phyloP scores from a whole-genome alignment of 1,140 invertebrate species.

The Caenorhabditis briggsae region DNA sequence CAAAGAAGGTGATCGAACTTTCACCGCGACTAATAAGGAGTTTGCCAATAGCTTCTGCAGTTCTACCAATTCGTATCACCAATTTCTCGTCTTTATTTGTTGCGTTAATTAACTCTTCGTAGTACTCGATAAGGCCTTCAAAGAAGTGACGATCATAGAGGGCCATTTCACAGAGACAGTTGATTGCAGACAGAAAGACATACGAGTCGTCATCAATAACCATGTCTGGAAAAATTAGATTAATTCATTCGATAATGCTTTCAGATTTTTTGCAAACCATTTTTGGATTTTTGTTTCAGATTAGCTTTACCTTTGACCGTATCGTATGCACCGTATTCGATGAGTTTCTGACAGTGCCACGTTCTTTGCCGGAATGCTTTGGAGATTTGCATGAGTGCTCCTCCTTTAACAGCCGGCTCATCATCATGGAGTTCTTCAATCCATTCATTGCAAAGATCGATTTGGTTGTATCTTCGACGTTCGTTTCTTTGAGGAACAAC shows the following conservation, averaged over 20 bases:
- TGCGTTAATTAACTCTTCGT: background rate
- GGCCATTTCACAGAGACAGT: conserved; percentile 47
- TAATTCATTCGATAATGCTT: background rate
- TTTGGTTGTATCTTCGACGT: conserved; percentile 15
- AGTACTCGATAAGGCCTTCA: background rate
- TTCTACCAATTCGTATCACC: background rate
- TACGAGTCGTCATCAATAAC: background rate
- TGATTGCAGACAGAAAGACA: conserved; percentile 18
- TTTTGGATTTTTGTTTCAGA: too few relatives aligned
- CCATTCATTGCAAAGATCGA: conserved; percentile 24
- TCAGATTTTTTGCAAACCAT: too few relatives aligned
- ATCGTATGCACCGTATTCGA: conserved; percentile 9
- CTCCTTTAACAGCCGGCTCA: conserved; percentile 38
- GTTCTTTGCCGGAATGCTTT: conserved; percentile 20
- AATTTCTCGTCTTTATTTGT: background rate
- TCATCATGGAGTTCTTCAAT: conserved; percentile 44
- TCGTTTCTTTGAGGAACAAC: conserved; percentile 15
- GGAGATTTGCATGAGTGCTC: background rate
- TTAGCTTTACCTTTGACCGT: background rate
- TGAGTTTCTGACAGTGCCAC: conserved; percentile 16
- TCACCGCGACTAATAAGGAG: background rate
- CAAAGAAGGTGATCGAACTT: conserved; percentile 3
- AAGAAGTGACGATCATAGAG: background rate
- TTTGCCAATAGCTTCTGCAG: conserved; percentile 21
- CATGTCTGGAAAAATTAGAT: background rate